These are phyloP conservation scores for Oncorhynchus mykiss DNA, from an alignment of 2,113 vertebrate species.

Conservation along the genomic window DNA sequence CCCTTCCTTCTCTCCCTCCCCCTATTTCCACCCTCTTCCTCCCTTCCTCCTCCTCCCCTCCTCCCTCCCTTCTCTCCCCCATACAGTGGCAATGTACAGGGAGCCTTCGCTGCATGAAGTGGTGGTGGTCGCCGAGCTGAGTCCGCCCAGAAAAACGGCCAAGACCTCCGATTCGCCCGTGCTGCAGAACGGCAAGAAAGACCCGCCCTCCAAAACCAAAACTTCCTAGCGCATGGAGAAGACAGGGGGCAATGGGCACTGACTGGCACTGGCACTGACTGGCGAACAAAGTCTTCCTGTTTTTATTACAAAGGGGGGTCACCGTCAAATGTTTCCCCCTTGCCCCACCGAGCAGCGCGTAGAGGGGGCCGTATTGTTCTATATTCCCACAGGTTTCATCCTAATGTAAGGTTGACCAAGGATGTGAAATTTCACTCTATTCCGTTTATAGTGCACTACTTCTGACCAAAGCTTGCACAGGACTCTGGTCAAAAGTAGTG, in stretches of 20 bases:
- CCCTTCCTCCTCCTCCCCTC: background rate
- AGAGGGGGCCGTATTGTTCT: slow-evolving; percentile 21
- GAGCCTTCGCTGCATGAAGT: slow-evolving; percentile 87
- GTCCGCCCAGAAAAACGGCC: slow-evolving; percentile 75
- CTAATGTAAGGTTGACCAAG: slow-evolving; percentile 13
- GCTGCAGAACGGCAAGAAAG: slow-evolving; percentile 70
- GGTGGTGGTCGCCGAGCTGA: slow-evolving; percentile 64
- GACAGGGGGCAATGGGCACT: slow-evolving; percentile 25
- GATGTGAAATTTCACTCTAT: too few relatives aligned
- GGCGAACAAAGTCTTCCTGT: slow-evolving; percentile 48
- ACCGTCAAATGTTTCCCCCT: slow-evolving; percentile 27
- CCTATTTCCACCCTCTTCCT: background rate
- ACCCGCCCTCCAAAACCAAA: slow-evolving; percentile 68
- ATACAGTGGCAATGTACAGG: slow-evolving; percentile 86
- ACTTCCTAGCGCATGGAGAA: slow-evolving; percentile 72
- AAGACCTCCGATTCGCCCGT: slow-evolving; percentile 76
- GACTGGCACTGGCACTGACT: slow-evolving; percentile 39
- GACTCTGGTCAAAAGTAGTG: too few relatives aligned
- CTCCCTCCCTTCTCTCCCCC: background rate
- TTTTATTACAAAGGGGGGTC: slow-evolving; percentile 13
- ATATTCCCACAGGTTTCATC: slow-evolving; percentile 35
- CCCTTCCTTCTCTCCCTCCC: background rate
- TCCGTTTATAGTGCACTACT: too few relatives aligned
- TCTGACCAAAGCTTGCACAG: too few relatives aligned
- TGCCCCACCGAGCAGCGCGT: background rate